Base-by-base conservation (phyloP, 2,888 invertebrate species). In the Gisinianus flammeolus region DNA sequence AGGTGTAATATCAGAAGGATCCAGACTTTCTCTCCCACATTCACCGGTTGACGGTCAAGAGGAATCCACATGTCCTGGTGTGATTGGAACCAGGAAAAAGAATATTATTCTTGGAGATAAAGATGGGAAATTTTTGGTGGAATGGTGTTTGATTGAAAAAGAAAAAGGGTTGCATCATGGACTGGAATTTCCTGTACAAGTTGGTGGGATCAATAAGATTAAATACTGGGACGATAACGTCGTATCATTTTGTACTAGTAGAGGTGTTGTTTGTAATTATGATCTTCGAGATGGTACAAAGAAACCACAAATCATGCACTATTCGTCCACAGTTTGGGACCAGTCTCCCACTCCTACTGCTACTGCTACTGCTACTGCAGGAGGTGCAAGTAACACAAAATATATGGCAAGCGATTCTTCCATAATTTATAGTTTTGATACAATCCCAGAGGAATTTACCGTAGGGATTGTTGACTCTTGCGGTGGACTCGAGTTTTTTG, bases 401-500 rank as follows among this genome's bases (percentile, higher is more conserved):
- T n/a, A n/a, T n/a, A n/a, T n/a, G n/a, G n/a, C n/a, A n/a, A 54
- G 19, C n/a, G 54, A 54, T n/a, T n/a, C 4, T 12, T 24, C 62
- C 24, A n/a, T 66, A 2, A 66, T 66, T 31, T 66, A 78, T 30
- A 81, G 77, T 54, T 83, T 83, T 78, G 84, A 84, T 44, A 67
- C 71, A 19, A 26, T 82, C 0, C 78, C 81, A 5, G 5, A 31
- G 24, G 66, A 75, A 24, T 67, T 80, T 74, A 79, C 78, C 33
- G 54, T 83, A 30, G 83, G 82, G 1, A 26, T 82, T 19, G 70
- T 82, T 19, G 83, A 84, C 62, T 81, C 84, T 22, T 82, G 78
- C 68, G 83, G 82, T 44, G 81, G 81, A 0, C 83, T 83, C 64
- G 82, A 82, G 76, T 79, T 75, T 28, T 79, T 77, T 62, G 84